Conservation (phyloP, 1,140 invertebrate species). For the Bilobella aurantiaca region DNA sequence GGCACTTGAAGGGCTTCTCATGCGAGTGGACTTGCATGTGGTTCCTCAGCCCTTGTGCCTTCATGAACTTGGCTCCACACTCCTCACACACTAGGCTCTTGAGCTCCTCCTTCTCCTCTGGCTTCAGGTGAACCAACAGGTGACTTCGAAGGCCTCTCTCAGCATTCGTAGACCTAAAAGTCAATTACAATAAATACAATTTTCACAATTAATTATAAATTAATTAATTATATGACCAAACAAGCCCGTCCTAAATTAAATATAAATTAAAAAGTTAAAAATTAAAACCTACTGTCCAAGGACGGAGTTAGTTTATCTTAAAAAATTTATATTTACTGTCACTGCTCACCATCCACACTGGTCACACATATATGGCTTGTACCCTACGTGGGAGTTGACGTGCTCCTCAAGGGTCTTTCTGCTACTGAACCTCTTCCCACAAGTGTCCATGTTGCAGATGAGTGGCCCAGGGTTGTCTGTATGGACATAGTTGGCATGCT, state of each 20-base stretch:
- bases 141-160: not conserved
- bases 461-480: too few relatives aligned
- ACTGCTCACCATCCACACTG: not conserved
- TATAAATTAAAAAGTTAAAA: too few relatives aligned
- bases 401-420: too few relatives aligned
- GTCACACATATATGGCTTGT: not conserved
- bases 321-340: too few relatives aligned
- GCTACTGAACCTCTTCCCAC: too few relatives aligned
- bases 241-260: too few relatives aligned
- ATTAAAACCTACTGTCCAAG: too few relatives aligned
- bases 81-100: not conserved
- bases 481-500: too few relatives aligned
- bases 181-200: not conserved
- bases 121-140: not conserved
- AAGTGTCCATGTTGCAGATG: too few relatives aligned
- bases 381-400: too few relatives aligned
- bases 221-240: not conserved
- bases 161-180: not conserved
- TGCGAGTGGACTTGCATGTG: not conserved
- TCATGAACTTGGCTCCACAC: not conserved
- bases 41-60: not conserved
- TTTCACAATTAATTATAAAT: not conserved
- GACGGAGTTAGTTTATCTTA: too few relatives aligned
- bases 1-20: not conserved
- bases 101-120: not conserved